These are phyloP conservation scores for Crenichthys baileyi DNA, from an alignment of 2,797 vertebrate genomes.

Conservation along the genomic window DNA sequence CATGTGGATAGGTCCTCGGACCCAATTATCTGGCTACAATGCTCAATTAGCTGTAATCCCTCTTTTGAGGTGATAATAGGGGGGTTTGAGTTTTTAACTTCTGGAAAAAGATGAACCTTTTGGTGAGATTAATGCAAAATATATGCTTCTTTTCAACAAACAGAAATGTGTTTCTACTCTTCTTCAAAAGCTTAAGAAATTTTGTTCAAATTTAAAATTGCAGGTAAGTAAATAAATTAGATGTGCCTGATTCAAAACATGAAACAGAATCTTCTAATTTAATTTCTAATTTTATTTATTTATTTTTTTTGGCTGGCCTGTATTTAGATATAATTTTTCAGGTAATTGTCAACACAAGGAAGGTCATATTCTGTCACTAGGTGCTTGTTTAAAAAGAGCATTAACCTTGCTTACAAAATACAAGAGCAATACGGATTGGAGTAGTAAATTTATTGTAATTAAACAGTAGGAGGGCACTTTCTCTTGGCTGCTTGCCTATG, in stretches of 20 bases:
- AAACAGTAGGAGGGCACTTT: constrained; percentile 90
- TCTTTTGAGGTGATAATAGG: constrained; percentile 83
- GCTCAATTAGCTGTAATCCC: constrained; percentile 89
- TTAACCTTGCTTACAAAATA: constrained; percentile 99
- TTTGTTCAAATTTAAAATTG: constrained; percentile 6
- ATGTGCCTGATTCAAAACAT: background rate
- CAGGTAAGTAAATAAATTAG: constrained; percentile 11
- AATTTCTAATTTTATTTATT: background rate
- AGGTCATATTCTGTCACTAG: constrained; percentile 90
- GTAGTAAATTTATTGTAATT: constrained; percentile 96
- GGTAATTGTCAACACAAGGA: constrained; percentile 81
- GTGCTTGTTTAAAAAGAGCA: constrained; percentile 93
- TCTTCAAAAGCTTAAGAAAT: background rate
- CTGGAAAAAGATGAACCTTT: constrained; percentile 61
- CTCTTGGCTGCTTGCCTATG: constrained; percentile 87
- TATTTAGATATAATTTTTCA: constrained; percentile 59
- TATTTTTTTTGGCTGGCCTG: constrained; percentile 15
- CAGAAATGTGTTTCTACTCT: constrained; percentile 11
- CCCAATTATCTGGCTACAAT: constrained; percentile 89
- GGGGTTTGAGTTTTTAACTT: constrained; percentile 77
- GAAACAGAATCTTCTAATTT: background rate
- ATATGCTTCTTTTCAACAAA: constrained; percentile 24
- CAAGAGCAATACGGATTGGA: constrained; percentile 88
- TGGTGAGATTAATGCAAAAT: constrained; percentile 66
- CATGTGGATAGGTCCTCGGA: constrained; percentile 89